Percentiles rank a stretch among this genome's conserved stretches.
Evolutionary conservation across 1,140 invertebrate species (phyloP).

Genomic region (Pollicipes pollicipes): DNA sequence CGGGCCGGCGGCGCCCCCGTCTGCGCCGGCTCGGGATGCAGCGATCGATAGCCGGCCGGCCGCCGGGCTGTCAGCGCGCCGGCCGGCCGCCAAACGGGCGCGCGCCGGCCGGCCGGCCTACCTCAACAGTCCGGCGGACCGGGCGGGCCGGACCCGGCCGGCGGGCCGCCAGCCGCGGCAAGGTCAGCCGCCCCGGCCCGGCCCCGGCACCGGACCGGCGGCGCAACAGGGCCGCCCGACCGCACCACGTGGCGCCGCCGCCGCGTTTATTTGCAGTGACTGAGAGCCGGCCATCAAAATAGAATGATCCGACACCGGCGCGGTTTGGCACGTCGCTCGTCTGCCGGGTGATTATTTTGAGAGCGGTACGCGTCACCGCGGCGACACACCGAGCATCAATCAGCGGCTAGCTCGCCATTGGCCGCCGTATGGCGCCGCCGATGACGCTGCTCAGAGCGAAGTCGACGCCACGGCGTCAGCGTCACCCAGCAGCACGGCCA

Average conservation of each 20-base stretch:
- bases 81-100: background rate
- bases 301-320: background rate
- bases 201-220: too few species aligned
- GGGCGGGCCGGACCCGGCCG: too few species aligned
- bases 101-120: background rate
- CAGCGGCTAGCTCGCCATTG: background rate
- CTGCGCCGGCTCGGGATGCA: too few species aligned
- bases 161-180: too few species aligned
- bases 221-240: background rate
- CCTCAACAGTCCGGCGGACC: background rate
- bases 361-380: background rate
- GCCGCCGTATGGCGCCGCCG: too few species aligned
- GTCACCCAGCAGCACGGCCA: too few species aligned
- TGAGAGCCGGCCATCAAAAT: background rate
- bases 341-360: background rate
- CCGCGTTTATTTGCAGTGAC: background rate
- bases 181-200: background rate
- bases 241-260: background rate
- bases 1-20: too few species aligned
- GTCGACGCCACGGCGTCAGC: too few species aligned
- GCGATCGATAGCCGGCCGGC: too few species aligned
- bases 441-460: too few species aligned
- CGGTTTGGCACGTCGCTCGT: background rate
- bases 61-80: too few species aligned
- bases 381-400: background rate